phyloP scores from a whole-genome alignment of 2,888 invertebrate species.

The Cotesia congregata region DNA sequence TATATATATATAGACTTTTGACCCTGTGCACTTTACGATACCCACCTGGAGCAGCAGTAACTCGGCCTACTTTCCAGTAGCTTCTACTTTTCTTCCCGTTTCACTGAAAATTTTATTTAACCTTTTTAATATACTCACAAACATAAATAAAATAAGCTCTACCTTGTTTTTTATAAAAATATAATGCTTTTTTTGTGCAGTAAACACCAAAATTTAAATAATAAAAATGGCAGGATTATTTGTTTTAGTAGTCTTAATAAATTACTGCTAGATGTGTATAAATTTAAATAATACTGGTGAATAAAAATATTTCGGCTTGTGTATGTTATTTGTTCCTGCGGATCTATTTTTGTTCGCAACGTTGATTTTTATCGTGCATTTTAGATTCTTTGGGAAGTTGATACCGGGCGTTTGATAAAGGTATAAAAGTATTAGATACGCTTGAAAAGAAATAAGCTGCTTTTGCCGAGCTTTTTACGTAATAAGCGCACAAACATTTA shows the following conservation, averaged over 20 bases:
- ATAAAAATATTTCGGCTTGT: no score
- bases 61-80: slow-evolving; percentile 9
- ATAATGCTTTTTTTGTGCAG: neutral
- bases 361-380: slow-evolving; percentile 24
- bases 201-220: no score
- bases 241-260: no score
- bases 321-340: neutral
- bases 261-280: no score
- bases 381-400: neutral
- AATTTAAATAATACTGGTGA: no score
- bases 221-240: no score
- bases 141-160: neutral
- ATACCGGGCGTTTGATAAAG: neutral
- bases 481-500: neutral
- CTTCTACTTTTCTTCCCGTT: neutral
- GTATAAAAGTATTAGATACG: neutral
- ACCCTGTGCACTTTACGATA: slow-evolving; percentile 9
- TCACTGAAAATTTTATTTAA: neutral
- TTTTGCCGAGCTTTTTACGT: neutral
- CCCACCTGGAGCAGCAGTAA: neutral
- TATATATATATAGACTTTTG: neutral
- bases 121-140: neutral
- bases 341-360: slow-evolving; percentile 18
- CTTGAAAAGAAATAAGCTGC: neutral
- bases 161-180: neutral